Percentiles rank a stretch among this genome's conserved stretches.
These are phyloP conservation scores for Brachionus plicatilis DNA, from an alignment of 1,140 invertebrate genomes.

Conservation along the genomic window DNA sequence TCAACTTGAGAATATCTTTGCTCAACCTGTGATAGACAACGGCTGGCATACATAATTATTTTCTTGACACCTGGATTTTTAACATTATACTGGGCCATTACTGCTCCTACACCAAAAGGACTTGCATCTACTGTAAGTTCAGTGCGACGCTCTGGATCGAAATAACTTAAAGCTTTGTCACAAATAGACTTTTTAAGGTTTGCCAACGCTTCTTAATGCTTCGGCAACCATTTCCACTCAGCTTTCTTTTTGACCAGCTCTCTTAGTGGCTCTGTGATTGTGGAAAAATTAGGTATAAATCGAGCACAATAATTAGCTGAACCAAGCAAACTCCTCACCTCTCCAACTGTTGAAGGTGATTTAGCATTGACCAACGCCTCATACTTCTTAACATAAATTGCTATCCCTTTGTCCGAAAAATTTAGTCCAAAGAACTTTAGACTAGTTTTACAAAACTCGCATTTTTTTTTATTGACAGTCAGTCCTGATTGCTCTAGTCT, in stretches of 20 bases:
- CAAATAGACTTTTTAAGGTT: not conserved
- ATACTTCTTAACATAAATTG: not conserved
- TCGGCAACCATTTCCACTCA: conserved; percentile 12
- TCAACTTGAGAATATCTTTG: conserved; percentile 43
- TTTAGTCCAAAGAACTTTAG: not conserved
- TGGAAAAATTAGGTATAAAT: conserved; percentile 50
- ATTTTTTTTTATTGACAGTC: not conserved
- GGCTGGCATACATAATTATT: conserved; percentile 49
- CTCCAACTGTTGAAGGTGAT: not conserved
- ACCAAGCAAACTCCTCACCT: conserved; percentile 43
- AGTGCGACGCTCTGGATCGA: not conserved
- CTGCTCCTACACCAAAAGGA: conserved; percentile 54
- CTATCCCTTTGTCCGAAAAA: not conserved
- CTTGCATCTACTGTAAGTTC: conserved; percentile 43
- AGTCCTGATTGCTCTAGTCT: not conserved
- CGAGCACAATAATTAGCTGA: conserved; percentile 51
- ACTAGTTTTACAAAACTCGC: not conserved
- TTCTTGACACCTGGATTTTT: not conserved
- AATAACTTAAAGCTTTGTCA: not conserved
- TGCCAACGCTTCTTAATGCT: not conserved
- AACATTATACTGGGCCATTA: conserved; percentile 50
- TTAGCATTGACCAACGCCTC: not conserved
- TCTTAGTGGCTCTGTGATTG: conserved; percentile 44
- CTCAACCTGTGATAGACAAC: conserved; percentile 42
- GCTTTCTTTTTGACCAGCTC: conserved; percentile 40